Percentiles rank a stretch among this genome's conserved stretches.
phyloP scores from a whole-genome alignment of 92 coral and sea anemone genomes.

The Porites lobata region DNA sequence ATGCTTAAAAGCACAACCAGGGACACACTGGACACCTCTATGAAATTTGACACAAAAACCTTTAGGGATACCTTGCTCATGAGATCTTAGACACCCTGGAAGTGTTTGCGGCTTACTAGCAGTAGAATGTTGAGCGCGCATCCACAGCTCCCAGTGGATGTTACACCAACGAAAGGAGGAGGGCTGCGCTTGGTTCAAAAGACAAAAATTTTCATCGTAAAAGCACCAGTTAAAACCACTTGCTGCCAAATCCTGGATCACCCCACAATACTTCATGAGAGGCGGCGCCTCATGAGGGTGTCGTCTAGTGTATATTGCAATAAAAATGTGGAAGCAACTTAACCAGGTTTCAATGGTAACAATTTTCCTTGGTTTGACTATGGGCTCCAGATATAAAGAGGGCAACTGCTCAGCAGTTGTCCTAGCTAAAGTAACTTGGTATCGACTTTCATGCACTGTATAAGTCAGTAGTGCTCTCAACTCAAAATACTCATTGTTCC shows the following conservation, averaged over 20 bases:
- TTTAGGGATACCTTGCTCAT: conserved; percentile 16
- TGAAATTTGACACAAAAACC: conserved; percentile 51
- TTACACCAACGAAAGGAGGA: background rate
- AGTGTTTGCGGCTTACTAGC: background rate
- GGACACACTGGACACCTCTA: conserved; percentile 24
- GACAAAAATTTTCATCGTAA: conserved; percentile 67
- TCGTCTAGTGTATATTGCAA: conserved; percentile 28
- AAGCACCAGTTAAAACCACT: conserved; percentile 65
- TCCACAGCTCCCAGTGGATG: conserved; percentile 65
- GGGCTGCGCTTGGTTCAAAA: conserved; percentile 50
- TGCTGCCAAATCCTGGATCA: conserved; percentile 69
- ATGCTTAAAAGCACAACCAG: conserved; percentile 59
- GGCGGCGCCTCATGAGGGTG: conserved; percentile 69
- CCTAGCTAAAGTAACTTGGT: conserved; percentile 18
- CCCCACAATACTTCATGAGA: conserved; percentile 74
- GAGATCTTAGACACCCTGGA: background rate
- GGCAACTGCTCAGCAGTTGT: conserved; percentile 1
- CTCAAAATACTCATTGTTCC: conserved; percentile 52
- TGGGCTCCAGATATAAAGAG: conserved; percentile 45
- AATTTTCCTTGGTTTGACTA: conserved; percentile 35
- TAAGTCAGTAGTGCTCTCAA: conserved; percentile 1
- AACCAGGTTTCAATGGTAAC: conserved; percentile 57
- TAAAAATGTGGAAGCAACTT: conserved; percentile 39
- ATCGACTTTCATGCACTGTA: conserved; percentile 36
- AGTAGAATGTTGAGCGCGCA: conserved; percentile 34